These are phyloP conservation scores for Apostichopus parvimensis DNA, from an alignment of 35 echinoderm and acorn worm genomes.

Conservation along the genomic window DNA sequence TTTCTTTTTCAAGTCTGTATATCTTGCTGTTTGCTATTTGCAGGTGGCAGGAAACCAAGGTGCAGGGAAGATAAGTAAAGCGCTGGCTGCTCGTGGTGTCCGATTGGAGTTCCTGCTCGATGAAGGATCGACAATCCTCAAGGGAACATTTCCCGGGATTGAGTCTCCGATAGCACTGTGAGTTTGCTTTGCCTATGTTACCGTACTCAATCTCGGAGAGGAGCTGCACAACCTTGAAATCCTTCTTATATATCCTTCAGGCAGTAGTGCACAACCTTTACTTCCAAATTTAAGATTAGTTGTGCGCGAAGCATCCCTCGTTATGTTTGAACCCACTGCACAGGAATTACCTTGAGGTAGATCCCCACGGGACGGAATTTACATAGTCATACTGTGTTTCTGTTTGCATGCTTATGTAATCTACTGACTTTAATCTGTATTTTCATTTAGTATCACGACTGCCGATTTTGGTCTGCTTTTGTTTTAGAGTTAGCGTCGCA, in stretches of 20 bases:
- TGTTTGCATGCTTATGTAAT: too few species aligned
- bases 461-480: not conserved
- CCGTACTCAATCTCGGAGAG: not conserved
- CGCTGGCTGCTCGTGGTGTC: slow-evolving; percentile 40
- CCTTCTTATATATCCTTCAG: not conserved
- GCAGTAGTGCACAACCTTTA: not conserved
- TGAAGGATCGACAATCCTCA: slow-evolving; percentile 75
- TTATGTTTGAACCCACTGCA: too few species aligned
- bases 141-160: slow-evolving; percentile 62
- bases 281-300: too few species aligned
- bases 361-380: too few species aligned
- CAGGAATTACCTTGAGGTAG: too few species aligned
- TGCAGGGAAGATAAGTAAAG: slow-evolving; percentile 62
- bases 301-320: too few species aligned
- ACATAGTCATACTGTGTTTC: too few species aligned
- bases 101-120: slow-evolving; percentile 81
- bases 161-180: slow-evolving; percentile 64
- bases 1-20: not conserved
- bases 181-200: slow-evolving; percentile 10
- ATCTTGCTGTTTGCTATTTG: not conserved
- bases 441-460: too few species aligned
- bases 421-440: too few species aligned
- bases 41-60: slow-evolving; percentile 70
- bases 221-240: not conserved
- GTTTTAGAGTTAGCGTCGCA: slow-evolving; percentile 66